Conservation (phyloP, 2,113 vertebrate species). For the Oreocharis arfaki region DNA sequence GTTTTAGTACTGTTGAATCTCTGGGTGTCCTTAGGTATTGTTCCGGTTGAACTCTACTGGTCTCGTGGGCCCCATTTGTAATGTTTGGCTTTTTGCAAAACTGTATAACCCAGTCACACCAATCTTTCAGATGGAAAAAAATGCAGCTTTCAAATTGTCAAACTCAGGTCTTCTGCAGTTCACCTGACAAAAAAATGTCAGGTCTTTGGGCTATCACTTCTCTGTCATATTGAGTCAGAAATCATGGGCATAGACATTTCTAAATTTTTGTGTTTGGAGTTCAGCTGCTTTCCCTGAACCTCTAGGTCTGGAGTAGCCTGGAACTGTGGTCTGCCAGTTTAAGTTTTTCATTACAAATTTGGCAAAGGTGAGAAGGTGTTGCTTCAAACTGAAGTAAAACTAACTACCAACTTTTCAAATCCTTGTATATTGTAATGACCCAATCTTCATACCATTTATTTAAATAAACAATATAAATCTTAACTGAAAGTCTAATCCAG, state of each 20-base stretch:
- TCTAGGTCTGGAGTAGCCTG: not conserved
- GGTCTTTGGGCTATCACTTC: not conserved
- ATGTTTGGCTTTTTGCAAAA: not conserved
- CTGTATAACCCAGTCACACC: not conserved
- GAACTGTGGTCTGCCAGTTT: not conserved
- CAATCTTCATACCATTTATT: not conserved
- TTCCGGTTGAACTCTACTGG: not conserved
- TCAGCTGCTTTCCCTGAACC: not conserved
- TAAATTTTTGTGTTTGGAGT: not conserved
- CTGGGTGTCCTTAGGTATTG: not conserved
- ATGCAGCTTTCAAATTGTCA: not conserved
- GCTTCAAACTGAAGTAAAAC: not conserved
- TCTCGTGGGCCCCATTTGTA: not conserved
- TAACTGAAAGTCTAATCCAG: not conserved
- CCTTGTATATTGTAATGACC: not conserved
- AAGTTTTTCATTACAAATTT: not conserved
- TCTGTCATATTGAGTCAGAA: not conserved
- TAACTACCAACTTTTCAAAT: not conserved
- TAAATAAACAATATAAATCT: not conserved
- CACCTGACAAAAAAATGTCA: not conserved
- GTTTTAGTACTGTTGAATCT: not conserved
- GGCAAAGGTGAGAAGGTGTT: not conserved
- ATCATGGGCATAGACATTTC: not conserved
- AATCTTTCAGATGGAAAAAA: not conserved
- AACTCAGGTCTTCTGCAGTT: not conserved